Conservation (phyloP, 1,140 invertebrate genomes). For the Diabrotica undecimpunctata region DNA sequence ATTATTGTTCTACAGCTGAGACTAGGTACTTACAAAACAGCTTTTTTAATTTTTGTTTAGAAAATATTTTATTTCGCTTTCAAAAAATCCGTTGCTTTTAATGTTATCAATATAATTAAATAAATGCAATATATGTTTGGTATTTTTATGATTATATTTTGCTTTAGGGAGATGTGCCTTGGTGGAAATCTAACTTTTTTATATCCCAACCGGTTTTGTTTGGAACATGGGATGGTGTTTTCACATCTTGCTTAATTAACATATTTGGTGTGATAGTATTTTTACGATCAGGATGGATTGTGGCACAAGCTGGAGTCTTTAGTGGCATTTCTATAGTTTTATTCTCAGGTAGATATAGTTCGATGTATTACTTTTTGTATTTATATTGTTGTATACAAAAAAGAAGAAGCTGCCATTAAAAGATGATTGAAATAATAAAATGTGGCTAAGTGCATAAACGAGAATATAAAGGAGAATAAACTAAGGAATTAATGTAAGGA, state of each 20-base stretch:
- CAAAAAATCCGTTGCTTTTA: no score
- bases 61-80: no score
- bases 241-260: constrained; percentile 91
- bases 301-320: constrained; percentile 88
- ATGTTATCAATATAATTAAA: no score
- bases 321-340: constrained; percentile 85
- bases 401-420: no score
- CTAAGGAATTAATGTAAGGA: no score
- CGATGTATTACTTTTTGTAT: not conserved
- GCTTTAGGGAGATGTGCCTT: constrained; percentile 69
- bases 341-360: constrained; percentile 64
- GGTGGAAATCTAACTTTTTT: constrained; percentile 93
- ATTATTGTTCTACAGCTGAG: no score
- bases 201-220: constrained; percentile 91
- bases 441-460: no score
- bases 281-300: constrained; percentile 93
- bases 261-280: constrained; percentile 97
- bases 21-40: no score
- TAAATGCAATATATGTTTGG: no score
- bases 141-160: constrained; percentile 36
- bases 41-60: no score
- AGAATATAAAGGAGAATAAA: no score
- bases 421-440: no score
- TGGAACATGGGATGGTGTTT: constrained; percentile 97
- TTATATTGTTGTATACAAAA: not conserved